These are phyloP conservation scores for Cancer borealis DNA, from an alignment of 2,888 invertebrate genomes.

Conservation along the genomic window DNA sequence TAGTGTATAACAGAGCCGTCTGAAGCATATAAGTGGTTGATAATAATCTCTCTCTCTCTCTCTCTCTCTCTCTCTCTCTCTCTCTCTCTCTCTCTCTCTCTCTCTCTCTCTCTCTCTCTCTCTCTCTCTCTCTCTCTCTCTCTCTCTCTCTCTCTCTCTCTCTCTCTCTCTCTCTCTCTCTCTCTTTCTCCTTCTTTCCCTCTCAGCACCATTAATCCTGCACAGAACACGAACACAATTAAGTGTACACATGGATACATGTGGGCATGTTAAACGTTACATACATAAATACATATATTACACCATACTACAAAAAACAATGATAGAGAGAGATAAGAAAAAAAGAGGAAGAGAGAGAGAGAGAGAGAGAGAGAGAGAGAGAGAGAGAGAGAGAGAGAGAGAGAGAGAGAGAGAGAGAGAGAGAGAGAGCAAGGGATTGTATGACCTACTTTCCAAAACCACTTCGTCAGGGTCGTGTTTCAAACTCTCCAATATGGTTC, in stretches of 20 bases:
- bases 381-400: constrained; percentile 34
- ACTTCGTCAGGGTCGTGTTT: constrained; percentile 9
- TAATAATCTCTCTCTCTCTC: neutral
- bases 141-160: constrained; percentile 16
- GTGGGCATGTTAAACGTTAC: neutral
- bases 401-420: neutral
- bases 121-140: neutral
- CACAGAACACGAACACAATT: neutral
- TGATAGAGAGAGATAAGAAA: neutral
- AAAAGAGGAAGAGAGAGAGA: neutral
- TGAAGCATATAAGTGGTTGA: neutral
- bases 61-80: constrained; percentile 8
- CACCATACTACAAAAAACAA: neutral
- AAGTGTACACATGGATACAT: neutral
- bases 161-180: constrained; percentile 25
- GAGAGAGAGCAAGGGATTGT: neutral
- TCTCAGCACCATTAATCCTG: neutral
- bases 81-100: constrained; percentile 33
- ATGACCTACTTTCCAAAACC: neutral
- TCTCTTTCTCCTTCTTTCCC: neutral
- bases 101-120: neutral
- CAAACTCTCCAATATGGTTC: neutral
- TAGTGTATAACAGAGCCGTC: neutral
- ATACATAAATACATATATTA: neutral
- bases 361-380: constrained; percentile 42